Conservation (phyloP, 2,888 invertebrate species). For the Malacosoma neustria region DNA sequence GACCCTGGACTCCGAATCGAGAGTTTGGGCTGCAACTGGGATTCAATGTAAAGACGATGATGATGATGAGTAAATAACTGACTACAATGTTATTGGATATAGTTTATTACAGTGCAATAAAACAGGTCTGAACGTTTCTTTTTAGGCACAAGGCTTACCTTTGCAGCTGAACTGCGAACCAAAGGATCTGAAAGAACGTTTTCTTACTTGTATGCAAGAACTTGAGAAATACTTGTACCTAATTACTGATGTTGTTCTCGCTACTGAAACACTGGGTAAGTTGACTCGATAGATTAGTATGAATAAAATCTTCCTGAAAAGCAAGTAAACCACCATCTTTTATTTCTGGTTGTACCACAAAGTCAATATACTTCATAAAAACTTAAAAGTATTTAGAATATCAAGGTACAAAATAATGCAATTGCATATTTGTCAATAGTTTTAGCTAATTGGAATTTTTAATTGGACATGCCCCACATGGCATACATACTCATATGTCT, state of each 20-base stretch:
- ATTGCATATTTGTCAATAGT: neutral
- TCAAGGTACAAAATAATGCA: neutral
- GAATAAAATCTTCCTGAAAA: no score
- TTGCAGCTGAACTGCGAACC: constrained; percentile 53
- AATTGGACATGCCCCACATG: neutral
- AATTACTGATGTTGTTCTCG: constrained; percentile 55
- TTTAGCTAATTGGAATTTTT: neutral
- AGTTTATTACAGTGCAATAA: no score
- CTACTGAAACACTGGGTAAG: constrained; percentile 44
- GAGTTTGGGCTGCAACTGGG: no score
- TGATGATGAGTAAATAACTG: no score
- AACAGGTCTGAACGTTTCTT: constrained; percentile 8
- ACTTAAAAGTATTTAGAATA: neutral
- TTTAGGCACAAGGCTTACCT: constrained; percentile 44
- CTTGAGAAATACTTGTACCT: constrained; percentile 58
- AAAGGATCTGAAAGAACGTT: constrained; percentile 45
- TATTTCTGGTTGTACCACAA: no score
- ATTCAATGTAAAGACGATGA: no score
- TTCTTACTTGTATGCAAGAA: constrained; percentile 48
- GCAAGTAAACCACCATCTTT: no score
- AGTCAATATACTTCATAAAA: no score
- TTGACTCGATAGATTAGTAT: no score
- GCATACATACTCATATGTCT: neutral
- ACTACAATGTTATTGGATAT: no score
- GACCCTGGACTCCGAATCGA: no score